Conservation (phyloP, 2,888 invertebrate genomes). For the Clitarchus hookeri region DNA sequence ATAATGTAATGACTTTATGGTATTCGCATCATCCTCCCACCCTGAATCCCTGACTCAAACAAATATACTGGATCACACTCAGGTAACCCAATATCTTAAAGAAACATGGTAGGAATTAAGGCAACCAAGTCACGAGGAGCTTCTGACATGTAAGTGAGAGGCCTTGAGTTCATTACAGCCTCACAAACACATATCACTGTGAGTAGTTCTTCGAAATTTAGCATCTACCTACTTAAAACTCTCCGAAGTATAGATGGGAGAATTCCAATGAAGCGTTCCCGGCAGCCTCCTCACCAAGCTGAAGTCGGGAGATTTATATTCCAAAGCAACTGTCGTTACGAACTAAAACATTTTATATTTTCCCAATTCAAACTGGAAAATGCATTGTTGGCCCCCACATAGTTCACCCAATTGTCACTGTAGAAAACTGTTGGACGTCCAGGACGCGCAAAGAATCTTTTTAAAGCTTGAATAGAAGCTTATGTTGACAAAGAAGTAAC, state of each 20-base stretch:
- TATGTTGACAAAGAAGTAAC: constrained; percentile 47
- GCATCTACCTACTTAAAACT: constrained; percentile 49
- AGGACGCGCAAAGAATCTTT: constrained; percentile 49
- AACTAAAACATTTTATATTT: background rate
- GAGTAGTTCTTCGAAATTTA: constrained; percentile 47
- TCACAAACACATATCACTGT: constrained; percentile 50
- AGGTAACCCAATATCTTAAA: background rate
- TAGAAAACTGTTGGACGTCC: constrained; percentile 48
- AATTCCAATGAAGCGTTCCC: constrained; percentile 52
- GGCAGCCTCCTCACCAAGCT: constrained; percentile 55
- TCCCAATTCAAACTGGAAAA: background rate
- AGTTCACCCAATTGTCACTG: constrained; percentile 19
- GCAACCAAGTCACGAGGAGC: constrained; percentile 41
- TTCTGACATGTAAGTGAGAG: constrained; percentile 48
- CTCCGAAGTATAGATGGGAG: constrained; percentile 51
- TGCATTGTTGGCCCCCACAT: background rate
- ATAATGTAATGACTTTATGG: too few species aligned
- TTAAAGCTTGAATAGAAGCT: constrained; percentile 48
- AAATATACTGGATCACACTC: background rate
- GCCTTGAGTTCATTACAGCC: constrained; percentile 50
- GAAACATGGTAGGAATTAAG: background rate
- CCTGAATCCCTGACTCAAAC: too few species aligned
- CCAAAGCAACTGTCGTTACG: background rate
- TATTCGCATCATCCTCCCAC: too few species aligned
- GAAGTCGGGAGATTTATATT: constrained; percentile 52